A percentile compares a stretch with the other conserved stretches of the same genome.
phyloP scores from a whole-genome alignment of 2,888 invertebrate species.

The Dendrolimus pini region DNA sequence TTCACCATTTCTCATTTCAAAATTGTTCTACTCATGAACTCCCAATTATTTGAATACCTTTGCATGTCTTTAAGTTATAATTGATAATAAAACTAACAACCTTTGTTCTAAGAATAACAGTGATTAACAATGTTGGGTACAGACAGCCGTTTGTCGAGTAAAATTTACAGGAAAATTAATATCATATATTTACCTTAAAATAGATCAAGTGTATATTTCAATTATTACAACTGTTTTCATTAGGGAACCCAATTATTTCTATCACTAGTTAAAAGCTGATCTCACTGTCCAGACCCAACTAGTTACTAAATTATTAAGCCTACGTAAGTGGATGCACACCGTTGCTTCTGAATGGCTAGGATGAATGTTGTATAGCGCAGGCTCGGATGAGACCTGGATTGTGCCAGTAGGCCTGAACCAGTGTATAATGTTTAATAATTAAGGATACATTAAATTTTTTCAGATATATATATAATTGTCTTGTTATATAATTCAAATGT shows the following conservation, averaged over 20 bases:
- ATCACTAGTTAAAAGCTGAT: no score
- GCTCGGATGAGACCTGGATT: slow-evolving; percentile 45
- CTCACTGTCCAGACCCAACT: slow-evolving; percentile 54
- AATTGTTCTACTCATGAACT: slow-evolving; percentile 14
- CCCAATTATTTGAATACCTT: slow-evolving; percentile 2
- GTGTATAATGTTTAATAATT: slow-evolving; percentile 71
- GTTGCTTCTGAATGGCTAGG: slow-evolving; percentile 54
- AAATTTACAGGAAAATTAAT: slow-evolving; percentile 46
- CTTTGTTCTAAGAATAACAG: slow-evolving; percentile 21
- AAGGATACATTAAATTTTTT: slow-evolving; percentile 74
- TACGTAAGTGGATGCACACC: slow-evolving; percentile 1
- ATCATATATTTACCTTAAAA: slow-evolving; percentile 29
- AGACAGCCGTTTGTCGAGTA: slow-evolving; percentile 50
- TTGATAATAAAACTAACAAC: slow-evolving; percentile 1
- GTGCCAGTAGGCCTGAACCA: slow-evolving; percentile 65
- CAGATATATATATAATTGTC: slow-evolving; percentile 72
- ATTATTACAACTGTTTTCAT: no score
- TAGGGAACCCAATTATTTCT: no score
- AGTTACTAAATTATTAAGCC: slow-evolving; percentile 45
- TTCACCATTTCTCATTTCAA: slow-evolving; percentile 2
- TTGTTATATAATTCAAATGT: slow-evolving; percentile 77
- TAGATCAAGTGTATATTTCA: slow-evolving; percentile 14
- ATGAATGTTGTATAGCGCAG: slow-evolving; percentile 39
- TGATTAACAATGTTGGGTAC: slow-evolving; percentile 46
- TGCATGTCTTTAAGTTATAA: slow-evolving; percentile 6